Evolutionary conservation across 2,888 invertebrate genomes (phyloP).

Genomic region (Pherbina coryleti): DNA sequence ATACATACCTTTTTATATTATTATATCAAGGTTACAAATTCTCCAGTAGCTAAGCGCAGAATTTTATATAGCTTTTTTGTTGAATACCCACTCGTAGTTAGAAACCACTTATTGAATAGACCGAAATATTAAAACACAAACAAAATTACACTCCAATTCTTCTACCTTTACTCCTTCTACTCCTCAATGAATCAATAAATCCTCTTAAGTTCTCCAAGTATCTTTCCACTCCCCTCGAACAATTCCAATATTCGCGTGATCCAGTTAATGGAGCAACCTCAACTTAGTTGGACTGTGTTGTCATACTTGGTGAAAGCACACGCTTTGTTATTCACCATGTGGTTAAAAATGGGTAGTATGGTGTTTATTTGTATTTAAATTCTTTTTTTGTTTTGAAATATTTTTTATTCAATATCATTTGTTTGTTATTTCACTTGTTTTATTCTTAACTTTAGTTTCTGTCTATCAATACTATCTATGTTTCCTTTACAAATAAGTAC

Average conservation of each 20-base stretch:
- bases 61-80: neutral
- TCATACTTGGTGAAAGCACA: neutral
- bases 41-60: neutral
- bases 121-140: neutral
- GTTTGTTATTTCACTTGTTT: neutral
- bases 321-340: neutral
- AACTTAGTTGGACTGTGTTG: conserved; percentile 13
- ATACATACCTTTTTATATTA: conserved; percentile 43
- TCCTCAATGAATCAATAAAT: neutral
- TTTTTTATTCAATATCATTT: neutral
- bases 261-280: conserved; percentile 1
- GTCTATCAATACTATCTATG: neutral
- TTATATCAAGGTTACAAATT: neutral
- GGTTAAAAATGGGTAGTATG: conserved; percentile 59
- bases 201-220: conserved; percentile 3
- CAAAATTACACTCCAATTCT: neutral
- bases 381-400: neutral
- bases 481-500: neutral
- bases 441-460: neutral
- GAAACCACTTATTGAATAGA: neutral
- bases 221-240: neutral
- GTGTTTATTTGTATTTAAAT: conserved; percentile 34
- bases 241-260: neutral
- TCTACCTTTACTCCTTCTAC: neutral
- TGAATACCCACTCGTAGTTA: neutral